Evolutionary conservation across 2,888 invertebrate species (phyloP).

Genomic region (Drosophila monieri): DNA sequence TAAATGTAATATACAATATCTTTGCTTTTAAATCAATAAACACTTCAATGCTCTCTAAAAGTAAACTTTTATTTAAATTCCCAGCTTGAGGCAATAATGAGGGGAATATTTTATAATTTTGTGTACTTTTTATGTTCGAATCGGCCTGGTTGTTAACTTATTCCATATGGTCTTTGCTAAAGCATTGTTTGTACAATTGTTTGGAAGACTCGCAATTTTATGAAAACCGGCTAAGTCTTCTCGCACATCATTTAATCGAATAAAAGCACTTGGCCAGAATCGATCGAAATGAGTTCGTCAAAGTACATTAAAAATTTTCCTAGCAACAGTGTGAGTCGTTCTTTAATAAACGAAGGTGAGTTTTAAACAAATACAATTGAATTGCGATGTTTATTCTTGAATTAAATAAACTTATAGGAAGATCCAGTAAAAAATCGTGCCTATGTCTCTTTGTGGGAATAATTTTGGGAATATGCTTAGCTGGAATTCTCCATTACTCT

Average conservation of each 20-base stretch:
- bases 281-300: slow-evolving; percentile 22
- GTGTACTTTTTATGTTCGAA: neutral
- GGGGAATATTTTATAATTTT: neutral
- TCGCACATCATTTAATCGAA: slow-evolving; percentile 5
- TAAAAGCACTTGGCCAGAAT: slow-evolving; percentile 6
- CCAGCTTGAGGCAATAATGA: neutral
- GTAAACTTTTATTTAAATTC: neutral
- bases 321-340: neutral
- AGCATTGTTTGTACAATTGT: slow-evolving; percentile 25
- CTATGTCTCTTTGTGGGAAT: slow-evolving; percentile 1
- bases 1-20: neutral
- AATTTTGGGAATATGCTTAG: slow-evolving; percentile 10
- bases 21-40: slow-evolving; percentile 11
- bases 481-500: slow-evolving; percentile 22
- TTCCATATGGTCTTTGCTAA: neutral
- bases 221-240: neutral
- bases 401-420: neutral
- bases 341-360: slow-evolving; percentile 7
- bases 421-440: slow-evolving; percentile 3
- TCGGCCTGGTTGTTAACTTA: neutral
- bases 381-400: no score
- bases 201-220: neutral
- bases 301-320: slow-evolving; percentile 15
- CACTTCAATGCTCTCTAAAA: slow-evolving; percentile 24
- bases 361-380: neutral